phyloP scores from a whole-genome alignment of 2,797 vertebrate genomes.

The Tadarida brasiliensis region DNA sequence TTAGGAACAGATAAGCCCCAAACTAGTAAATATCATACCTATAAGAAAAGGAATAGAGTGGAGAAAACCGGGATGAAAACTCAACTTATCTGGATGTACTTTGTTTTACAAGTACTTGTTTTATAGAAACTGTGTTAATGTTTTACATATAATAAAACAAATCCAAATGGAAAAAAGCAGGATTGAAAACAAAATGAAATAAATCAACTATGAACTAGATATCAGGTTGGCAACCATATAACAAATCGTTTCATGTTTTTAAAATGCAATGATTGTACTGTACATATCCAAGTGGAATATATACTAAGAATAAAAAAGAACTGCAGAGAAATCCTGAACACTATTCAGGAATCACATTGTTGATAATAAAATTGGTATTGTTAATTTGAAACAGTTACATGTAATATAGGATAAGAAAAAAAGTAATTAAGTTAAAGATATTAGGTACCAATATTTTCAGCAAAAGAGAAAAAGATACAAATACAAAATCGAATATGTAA shows the following conservation, averaged over 20 bases:
- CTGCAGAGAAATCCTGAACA: slow-evolving; percentile 11
- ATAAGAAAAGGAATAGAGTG: not conserved
- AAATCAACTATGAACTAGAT: not conserved
- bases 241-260: slow-evolving; percentile 8
- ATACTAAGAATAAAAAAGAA: slow-evolving; percentile 1
- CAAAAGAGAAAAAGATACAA: slow-evolving; percentile 20
- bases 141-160: slow-evolving; percentile 27
- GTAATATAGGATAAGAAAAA: not conserved
- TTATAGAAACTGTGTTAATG: not conserved
- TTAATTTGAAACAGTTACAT: not conserved
- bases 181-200: slow-evolving; percentile 38
- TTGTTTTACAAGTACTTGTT: not conserved
- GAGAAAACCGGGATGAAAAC: not conserved
- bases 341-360: not conserved
- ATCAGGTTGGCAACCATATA: not conserved
- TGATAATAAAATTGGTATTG: not conserved
- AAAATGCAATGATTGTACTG: not conserved
- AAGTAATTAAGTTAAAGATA: not conserved
- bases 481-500: not conserved
- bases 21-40: not conserved
- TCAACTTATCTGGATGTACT: not conserved
- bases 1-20: slow-evolving; percentile 1
- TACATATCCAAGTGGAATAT: not conserved
- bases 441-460: not conserved
- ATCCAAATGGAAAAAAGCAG: not conserved